A percentile compares a stretch with the other conserved stretches of the same genome.
Conservation (phyloP, 2,113 vertebrate species). For the rabbit (Oryctolagus cuniculus) region mOryCun1.1 NC_091447.1:55101001-55101500, state of each 20-base stretch:
- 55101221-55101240: background rate
- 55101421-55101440: background rate
- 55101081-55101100: background rate
- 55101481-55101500: background rate
- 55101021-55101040: conserved; percentile 22
- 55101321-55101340: background rate
- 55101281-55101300: background rate
- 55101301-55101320: background rate
- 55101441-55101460: background rate
- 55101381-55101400: background rate
- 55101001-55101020: conserved; percentile 68
- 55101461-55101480: background rate
- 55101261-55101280: background rate
- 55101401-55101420: fast-evolving
- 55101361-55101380: background rate
- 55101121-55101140: background rate
- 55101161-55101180: background rate
- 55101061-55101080: conserved; percentile 31
- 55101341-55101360: background rate
- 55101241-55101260: background rate
- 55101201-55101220: background rate
- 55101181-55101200: background rate
- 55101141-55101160: background rate
- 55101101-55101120: background rate
- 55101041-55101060: background rate